Evolutionary conservation across 2,797 vertebrate genomes (phyloP).

Genomic region (Phylloscopus collybita): DNA sequence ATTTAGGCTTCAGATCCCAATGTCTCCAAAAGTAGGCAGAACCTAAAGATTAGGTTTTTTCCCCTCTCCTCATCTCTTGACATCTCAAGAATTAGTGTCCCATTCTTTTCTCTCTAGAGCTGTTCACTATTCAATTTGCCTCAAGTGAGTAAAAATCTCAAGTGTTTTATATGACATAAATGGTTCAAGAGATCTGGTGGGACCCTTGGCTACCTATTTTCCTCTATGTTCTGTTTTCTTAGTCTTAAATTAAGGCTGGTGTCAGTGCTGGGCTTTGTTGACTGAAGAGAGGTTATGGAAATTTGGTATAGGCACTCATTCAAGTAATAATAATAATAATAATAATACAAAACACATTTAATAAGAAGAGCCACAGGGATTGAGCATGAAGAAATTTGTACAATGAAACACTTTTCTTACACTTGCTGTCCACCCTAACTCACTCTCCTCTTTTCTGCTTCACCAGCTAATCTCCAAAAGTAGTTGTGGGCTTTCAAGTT

Average conservation of each 20-base stretch:
- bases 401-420: not conserved
- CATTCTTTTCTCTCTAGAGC: not conserved
- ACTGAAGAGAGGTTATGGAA: not conserved
- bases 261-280: not conserved
- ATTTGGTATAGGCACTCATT: not conserved
- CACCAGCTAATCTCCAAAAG: conserved; percentile 12
- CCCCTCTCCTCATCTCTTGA: not conserved
- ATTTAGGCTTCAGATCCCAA: not conserved
- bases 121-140: not conserved
- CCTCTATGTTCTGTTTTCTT: not conserved
- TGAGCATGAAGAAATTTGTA: not conserved
- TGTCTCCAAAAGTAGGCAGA: not conserved
- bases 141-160: not conserved
- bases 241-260: not conserved
- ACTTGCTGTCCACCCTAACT: not conserved
- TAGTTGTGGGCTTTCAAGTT: conserved; percentile 30
- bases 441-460: not conserved
- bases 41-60: not conserved
- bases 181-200: not conserved
- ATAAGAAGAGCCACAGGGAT: not conserved
- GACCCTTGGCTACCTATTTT: not conserved
- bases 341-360: not conserved
- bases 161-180: not conserved
- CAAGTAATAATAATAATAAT: not conserved
- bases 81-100: not conserved